Evolutionary conservation across 2,888 invertebrate species (phyloP), one percentile per base, ranked within the genome.

Genomic region (Philopedon plagiatum): DNA sequence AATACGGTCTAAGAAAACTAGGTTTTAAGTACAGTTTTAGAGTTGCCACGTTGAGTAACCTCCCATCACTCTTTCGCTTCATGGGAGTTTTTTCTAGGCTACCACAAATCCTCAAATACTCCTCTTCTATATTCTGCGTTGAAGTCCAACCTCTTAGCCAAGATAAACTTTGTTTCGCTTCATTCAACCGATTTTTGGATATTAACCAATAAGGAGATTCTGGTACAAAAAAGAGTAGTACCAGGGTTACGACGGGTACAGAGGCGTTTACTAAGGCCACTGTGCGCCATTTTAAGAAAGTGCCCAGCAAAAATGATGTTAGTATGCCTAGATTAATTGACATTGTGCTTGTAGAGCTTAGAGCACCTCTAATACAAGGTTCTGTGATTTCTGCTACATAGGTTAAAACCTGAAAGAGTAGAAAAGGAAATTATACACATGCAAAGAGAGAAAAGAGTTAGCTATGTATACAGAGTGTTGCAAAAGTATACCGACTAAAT

Each of bases 371-470:
- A 32, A 94, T 87, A 79, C 92, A 91, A 0, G 94, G 94, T 83
- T 94, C 91, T 0, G 94, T 93, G 56, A 94, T 90, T 86, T 94
- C 94, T 1, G 94, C 93, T 8, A 94, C 94, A 82, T 94, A 94
- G 0, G 93, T 94, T 77, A 94, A 84, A 46, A 94, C 91, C 92
- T 92, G 79, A 23, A 69, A 65, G n/a, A 58, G 13, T 29, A 29
- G 18, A 29, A 49, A 29, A 54, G 29, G 15, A 29, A 29, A 29
- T 54, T 54, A 29, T 26, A 18, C 18, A 54, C 51, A 54, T n/a
- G 7, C 13, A 5, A 15, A 41, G 18, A n/a, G n/a, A n/a, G n/a
- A n/a, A n/a, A n/a, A n/a, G n/a, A n/a, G n/a, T n/a, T n/a, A n/a
- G n/a, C n/a, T n/a, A n/a, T n/a, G n/a, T n/a, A n/a, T n/a, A n/a